These are phyloP conservation scores for Bovichtus diacanthus DNA, from an alignment of 2,797 vertebrate species.

Conservation along the genomic window DNA sequence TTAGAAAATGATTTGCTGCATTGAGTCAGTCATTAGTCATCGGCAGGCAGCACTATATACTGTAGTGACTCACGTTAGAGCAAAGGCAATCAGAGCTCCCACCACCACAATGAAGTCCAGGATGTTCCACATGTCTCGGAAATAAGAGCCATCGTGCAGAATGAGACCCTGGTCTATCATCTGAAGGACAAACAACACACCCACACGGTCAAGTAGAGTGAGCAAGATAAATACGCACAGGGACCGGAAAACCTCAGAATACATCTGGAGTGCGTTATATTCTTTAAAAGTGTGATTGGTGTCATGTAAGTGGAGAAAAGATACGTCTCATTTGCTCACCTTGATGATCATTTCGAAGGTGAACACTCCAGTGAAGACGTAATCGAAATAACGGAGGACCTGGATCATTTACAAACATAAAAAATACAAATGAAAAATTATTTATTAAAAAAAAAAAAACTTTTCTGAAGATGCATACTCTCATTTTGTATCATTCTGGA, in stretches of 20 bases:
- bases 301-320: not conserved
- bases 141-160: slow-evolving; percentile 96
- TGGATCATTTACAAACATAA: slow-evolving; percentile 64
- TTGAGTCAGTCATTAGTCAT: slow-evolving; percentile 78
- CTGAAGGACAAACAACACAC: slow-evolving; percentile 75
- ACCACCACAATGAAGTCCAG: slow-evolving; percentile 99
- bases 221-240: not conserved
- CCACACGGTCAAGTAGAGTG: not conserved
- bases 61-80: slow-evolving; percentile 93
- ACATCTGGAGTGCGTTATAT: not conserved
- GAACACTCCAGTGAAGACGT: slow-evolving; percentile 98
- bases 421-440: not conserved
- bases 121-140: slow-evolving; percentile 99
- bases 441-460: not conserved
- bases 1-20: slow-evolving; percentile 56
- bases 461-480: not conserved
- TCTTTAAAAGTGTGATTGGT: not conserved
- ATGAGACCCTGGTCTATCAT: slow-evolving; percentile 99
- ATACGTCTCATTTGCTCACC: slow-evolving; percentile 78
- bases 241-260: not conserved
- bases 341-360: slow-evolving; percentile 99
- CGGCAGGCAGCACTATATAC: slow-evolving; percentile 44
- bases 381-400: slow-evolving; percentile 99
- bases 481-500: not conserved
- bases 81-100: slow-evolving; percentile 96